These are phyloP conservation scores for Sclerurus mexicanus DNA, from an alignment of 2,113 vertebrate genomes.

Conservation along the genomic window DNA sequence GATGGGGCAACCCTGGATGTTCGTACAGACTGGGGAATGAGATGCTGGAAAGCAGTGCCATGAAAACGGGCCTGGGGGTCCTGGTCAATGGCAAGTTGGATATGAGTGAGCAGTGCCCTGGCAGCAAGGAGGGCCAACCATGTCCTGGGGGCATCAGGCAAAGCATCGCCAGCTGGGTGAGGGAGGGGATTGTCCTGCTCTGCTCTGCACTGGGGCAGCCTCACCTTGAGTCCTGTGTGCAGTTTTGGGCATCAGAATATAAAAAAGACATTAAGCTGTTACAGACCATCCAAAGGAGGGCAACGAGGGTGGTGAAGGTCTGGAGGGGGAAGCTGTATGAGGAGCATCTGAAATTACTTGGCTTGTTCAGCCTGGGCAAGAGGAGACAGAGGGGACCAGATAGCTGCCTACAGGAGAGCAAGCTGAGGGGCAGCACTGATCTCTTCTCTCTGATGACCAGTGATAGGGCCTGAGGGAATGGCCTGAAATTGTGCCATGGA, in stretches of 20 bases:
- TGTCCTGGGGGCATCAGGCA: not conserved
- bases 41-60: not conserved
- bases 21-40: not conserved
- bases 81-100: fast-evolving
- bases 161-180: fast-evolving
- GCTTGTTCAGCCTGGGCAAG: not conserved
- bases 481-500: not conserved
- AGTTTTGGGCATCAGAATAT: fast-evolving
- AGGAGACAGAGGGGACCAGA: not conserved
- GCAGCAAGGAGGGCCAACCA: not conserved
- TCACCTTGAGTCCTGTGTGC: not conserved
- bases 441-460: not conserved
- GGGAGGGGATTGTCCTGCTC: not conserved
- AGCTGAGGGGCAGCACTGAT: not conserved
- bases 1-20: not conserved
- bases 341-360: not conserved
- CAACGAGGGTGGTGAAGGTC: fast-evolving
- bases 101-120: not conserved
- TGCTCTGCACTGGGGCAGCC: not conserved
- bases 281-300: fast-evolving
- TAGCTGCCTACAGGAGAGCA: not conserved
- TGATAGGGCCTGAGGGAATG: fast-evolving
- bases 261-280: not conserved
- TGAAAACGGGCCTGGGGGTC: fast-evolving
- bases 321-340: fast-evolving